Base-by-base conservation (phyloP, 2,113 vertebrate species). In the Helogale parvula region DNA sequence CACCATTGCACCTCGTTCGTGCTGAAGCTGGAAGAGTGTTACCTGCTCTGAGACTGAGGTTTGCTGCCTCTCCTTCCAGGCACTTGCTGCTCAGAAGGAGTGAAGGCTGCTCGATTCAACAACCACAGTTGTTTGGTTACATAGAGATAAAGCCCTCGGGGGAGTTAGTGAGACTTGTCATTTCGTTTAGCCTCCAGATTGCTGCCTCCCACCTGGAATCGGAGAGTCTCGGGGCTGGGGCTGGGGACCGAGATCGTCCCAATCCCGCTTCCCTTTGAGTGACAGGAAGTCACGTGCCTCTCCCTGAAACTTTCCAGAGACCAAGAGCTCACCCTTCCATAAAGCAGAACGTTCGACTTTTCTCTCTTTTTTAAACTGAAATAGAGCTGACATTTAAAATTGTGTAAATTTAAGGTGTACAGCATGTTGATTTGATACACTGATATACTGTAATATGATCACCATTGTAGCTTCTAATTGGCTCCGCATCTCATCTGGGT, bases 131-230 rank as follows among this genome's bases (percentile, higher is more conserved):
- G 76, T 97, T 83, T 57, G 52, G 65, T 96, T 93, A 81, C 79
- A 79, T 52, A 38, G 63, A 86, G 92, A 38, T n/a, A 90, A 86
- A 93, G 52, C 54, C 82, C 60, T 80, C 3, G 0, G 86, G 52
- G 83, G 86, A 82, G 50, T 76, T 54, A 86, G 54, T 25, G 96
- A 96, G 60, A 69, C 60, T 15, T 13, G n/a, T 63, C 27, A 29
- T 80, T 88, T 45, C 11, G 0, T 94, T 93, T 77, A 90, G 86
- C 65, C 54, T 96, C 54, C 84, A 93, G 88, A 95, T 65, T 97
- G 60, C 47, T 93, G 82, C 66, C 83, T 96, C 72, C 93, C 68
- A 87, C 72, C 63, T 79, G 68, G 84, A 96, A 94, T 92, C 68
- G 33, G 54, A 91, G 35, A 91, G 80, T 80, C 93, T 94, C 69